Percentiles rank a stretch among this genome's conserved stretches.
Conservation (phyloP, 2,113 vertebrate species). For the Perca flavescens region DNA sequence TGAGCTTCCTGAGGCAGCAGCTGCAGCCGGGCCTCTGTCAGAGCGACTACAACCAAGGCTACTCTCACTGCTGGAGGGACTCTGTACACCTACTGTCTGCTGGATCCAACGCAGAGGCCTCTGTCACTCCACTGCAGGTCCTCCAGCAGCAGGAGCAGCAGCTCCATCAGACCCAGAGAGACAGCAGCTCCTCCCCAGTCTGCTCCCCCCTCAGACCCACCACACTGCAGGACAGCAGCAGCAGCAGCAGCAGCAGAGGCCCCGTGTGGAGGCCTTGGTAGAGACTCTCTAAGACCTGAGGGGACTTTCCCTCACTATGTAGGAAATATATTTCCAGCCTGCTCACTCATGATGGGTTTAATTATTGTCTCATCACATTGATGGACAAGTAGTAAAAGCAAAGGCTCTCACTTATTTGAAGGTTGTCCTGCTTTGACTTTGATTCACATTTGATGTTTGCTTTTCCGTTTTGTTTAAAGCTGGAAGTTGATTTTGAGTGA, state of each 20-base stretch:
- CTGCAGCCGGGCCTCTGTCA: slow-evolving; percentile 67
- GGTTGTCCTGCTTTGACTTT: slow-evolving; percentile 65
- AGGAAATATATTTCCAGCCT: slow-evolving; percentile 81
- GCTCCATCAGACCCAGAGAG: slow-evolving; percentile 56
- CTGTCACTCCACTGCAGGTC: slow-evolving; percentile 45
- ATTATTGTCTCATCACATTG: slow-evolving; percentile 83
- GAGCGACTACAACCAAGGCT: slow-evolving; percentile 83
- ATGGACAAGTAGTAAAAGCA: slow-evolving; percentile 75
- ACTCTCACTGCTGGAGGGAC: slow-evolving; percentile 87
- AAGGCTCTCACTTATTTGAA: slow-evolving; percentile 59
- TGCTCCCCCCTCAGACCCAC: slow-evolving; percentile 49
- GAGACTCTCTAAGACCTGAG: slow-evolving; percentile 68
- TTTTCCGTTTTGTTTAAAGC: slow-evolving; percentile 64
- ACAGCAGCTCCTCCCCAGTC: slow-evolving; percentile 51
- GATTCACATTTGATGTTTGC: slow-evolving; percentile 42
- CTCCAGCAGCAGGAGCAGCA: slow-evolving; percentile 66
- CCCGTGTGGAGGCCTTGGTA: slow-evolving; percentile 92
- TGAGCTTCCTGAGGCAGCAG: slow-evolving; percentile 88
- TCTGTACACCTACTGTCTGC: slow-evolving; percentile 85
- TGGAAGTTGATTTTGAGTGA: slow-evolving; percentile 61
- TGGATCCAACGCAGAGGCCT: slow-evolving; percentile 73
- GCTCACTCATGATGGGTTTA: slow-evolving; percentile 50
- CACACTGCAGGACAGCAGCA: slow-evolving; percentile 72
- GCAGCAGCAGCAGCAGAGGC: slow-evolving; percentile 66
- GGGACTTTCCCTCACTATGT: slow-evolving; percentile 71